Conservation (phyloP, 2,888 invertebrate species). For the Mesorhabditis spiculigera region DNA sequence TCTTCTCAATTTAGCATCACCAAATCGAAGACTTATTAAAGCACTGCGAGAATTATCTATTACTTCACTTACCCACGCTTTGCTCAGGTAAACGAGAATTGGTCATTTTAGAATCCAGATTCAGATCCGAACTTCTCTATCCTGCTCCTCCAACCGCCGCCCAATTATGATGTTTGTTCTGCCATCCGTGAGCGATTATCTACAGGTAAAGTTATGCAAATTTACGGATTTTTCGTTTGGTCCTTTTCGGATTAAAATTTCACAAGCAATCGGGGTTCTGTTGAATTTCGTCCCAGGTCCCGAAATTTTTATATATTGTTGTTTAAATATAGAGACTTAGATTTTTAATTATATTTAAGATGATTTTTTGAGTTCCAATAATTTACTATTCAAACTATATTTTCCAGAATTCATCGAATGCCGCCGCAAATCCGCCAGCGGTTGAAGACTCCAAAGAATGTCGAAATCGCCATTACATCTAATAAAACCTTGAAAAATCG, state of each 20-base stretch:
- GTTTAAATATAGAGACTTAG: no score
- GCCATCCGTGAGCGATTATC: neutral
- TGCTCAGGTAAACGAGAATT: neutral
- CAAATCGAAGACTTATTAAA: neutral
- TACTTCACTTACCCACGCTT: neutral
- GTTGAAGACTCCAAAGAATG: neutral
- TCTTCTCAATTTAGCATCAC: neutral
- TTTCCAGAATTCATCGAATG: conserved; percentile 1
- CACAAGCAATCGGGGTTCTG: no score
- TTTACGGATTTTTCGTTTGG: no score
- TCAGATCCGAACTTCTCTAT: neutral
- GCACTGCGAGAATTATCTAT: neutral
- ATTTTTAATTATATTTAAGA: no score
- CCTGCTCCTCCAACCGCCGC: neutral
- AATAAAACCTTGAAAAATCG: neutral
- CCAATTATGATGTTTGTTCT: conserved; percentile 1
- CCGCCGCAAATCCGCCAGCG: neutral
- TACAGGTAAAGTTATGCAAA: neutral
- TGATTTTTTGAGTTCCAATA: neutral
- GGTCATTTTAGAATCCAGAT: neutral
- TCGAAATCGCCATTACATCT: neutral
- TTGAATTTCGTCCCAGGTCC: no score
- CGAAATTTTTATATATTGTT: no score
- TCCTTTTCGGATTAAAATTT: no score
- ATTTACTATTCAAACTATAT: neutral